Evolutionary conservation across 2,888 invertebrate species (phyloP).

Genomic region (Agrochola circellaris): DNA sequence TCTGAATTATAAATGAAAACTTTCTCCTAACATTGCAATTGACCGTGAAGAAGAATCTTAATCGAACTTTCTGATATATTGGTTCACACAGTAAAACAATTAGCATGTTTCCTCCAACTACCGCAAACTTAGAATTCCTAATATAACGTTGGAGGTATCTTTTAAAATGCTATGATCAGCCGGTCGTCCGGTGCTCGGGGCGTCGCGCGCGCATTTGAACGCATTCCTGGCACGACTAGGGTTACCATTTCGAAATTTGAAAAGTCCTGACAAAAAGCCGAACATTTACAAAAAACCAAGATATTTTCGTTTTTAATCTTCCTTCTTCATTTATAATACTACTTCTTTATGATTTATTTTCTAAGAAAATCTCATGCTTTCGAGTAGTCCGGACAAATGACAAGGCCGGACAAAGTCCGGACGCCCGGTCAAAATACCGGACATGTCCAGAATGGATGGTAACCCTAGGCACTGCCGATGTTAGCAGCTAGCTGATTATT

Average conservation of each 20-base stretch:
- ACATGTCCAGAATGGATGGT: background rate
- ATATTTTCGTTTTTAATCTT: background rate
- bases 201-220: constrained; percentile 47
- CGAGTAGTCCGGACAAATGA: background rate
- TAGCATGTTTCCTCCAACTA: constrained; percentile 17
- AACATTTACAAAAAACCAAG: background rate
- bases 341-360: background rate
- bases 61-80: background rate
- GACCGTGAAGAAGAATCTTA: background rate
- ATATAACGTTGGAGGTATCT: constrained; percentile 62
- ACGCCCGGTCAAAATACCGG: background rate
- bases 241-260: background rate
- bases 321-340: no score
- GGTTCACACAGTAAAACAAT: constrained; percentile 17
- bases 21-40: background rate
- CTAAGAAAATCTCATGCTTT: background rate
- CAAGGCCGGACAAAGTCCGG: background rate
- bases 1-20: background rate
- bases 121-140: constrained; percentile 43
- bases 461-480: constrained; percentile 58
- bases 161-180: constrained; percentile 64
- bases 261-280: background rate
- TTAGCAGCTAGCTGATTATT: constrained; percentile 71
- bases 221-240: constrained; percentile 70
- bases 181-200: constrained; percentile 59